These are phyloP conservation scores for Rhopalosiphum nymphaeae DNA, from an alignment of 2,888 invertebrate genomes.

Conservation along the genomic window DNA sequence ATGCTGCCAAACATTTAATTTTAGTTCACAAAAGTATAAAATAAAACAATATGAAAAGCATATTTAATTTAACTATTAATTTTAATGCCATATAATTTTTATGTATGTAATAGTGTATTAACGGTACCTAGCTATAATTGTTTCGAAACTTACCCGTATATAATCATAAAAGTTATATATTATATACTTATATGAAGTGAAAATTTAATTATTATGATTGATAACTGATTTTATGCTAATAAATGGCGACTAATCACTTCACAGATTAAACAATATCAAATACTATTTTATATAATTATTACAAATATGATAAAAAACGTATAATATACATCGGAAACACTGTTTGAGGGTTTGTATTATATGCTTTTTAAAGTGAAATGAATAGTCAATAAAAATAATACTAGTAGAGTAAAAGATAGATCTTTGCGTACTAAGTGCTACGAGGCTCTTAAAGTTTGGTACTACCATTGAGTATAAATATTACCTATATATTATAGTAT, in stretches of 20 bases:
- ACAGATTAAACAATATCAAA: background rate
- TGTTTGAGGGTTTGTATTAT: background rate
- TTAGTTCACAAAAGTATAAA: background rate
- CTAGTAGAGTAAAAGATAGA: background rate
- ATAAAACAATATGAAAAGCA: background rate
- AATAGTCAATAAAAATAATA: background rate
- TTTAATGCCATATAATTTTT: background rate
- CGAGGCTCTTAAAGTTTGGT: background rate
- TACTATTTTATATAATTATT: background rate
- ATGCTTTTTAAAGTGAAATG: background rate
- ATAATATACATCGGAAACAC: background rate
- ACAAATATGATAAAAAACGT: background rate
- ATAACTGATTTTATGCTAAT: background rate
- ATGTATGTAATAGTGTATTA: background rate
- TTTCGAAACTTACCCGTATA: background rate
- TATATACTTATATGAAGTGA: background rate
- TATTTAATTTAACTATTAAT: background rate
- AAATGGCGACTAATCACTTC: background rate
- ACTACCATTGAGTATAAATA: no score
- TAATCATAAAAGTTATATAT: background rate
- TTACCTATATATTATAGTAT: background rate
- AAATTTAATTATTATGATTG: background rate
- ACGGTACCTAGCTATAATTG: background rate
- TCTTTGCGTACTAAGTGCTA: background rate
- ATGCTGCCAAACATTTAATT: background rate